Percentiles rank a stretch among this genome's conserved stretches.
Evolutionary conservation across 2,797 vertebrate species (phyloP).

Genomic region (Cetoscarus ocellatus): DNA sequence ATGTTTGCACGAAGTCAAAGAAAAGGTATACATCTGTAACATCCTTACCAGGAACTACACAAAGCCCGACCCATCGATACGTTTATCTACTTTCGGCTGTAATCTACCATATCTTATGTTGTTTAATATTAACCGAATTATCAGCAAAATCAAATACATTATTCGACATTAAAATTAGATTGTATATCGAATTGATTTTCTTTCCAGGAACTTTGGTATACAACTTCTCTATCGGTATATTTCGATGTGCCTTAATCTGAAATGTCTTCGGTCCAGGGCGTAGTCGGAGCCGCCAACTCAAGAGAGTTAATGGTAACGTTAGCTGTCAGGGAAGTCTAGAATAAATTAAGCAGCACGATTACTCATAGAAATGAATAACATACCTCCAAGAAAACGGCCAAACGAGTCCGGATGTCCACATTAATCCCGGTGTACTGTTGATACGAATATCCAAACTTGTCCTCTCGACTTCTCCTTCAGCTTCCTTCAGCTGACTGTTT

Average conservation of each 20-base stretch:
- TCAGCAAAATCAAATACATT: not conserved
- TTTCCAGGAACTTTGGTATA: too few relatives aligned
- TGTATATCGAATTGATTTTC: not conserved
- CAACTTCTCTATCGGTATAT: not conserved
- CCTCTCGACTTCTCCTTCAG: conserved; percentile 52
- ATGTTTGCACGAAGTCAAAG: too few relatives aligned
- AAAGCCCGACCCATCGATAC: conserved; percentile 3
- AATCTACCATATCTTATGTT: not conserved
- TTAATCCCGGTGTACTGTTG: conserved; percentile 45
- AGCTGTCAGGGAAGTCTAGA: conserved; percentile 42
- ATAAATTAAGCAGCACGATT: conserved; percentile 2
- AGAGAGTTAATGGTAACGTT: conserved; percentile 50
- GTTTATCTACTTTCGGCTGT: conserved; percentile 13
- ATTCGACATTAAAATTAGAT: accelerated
- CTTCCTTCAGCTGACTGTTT: conserved; percentile 64
- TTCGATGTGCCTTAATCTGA: conserved; percentile 29
- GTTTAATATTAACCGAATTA: too few relatives aligned
- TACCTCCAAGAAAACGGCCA: conserved; percentile 57
- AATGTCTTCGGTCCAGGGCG: conserved; percentile 45
- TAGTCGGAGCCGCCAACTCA: conserved; percentile 67
- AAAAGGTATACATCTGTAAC: not conserved
- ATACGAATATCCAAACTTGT: conserved; percentile 57
- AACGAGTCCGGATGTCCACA: conserved; percentile 47
- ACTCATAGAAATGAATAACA: not conserved
- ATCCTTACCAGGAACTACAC: conserved; percentile 31